These are phyloP conservation scores for Pseudomugil tenellus DNA, from an alignment of 2,797 vertebrate species.

Conservation along the genomic window DNA sequence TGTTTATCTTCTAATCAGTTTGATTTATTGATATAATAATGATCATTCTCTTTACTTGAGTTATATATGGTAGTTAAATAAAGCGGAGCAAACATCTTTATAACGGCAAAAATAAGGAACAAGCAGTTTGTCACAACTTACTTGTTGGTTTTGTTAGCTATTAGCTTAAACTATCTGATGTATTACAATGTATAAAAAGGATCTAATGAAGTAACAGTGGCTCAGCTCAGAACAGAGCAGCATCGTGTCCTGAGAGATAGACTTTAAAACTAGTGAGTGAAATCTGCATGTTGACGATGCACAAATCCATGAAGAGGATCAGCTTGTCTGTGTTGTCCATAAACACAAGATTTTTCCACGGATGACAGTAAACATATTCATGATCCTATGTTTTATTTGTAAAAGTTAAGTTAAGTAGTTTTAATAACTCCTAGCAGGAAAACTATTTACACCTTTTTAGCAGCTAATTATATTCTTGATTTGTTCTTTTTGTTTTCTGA, in stretches of 20 bases:
- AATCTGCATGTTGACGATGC: neutral
- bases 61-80: neutral
- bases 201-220: conserved; percentile 4
- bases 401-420: neutral
- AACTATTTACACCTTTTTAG: conserved; percentile 11
- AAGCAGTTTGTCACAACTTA: too few species aligned
- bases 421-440: conserved; percentile 20
- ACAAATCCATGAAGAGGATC: conserved; percentile 3
- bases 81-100: neutral
- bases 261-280: neutral
- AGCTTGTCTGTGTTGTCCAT: neutral
- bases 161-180: too few species aligned
- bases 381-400: neutral
- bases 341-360: conserved; percentile 11
- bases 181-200: too few species aligned
- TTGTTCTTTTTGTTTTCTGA: neutral
- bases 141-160: too few species aligned
- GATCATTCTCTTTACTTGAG: neutral
- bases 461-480: neutral
- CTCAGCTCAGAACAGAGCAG: neutral
- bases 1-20: neutral
- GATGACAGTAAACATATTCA: conserved; percentile 1
- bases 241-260: conserved; percentile 6
- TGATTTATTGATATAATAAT: neutral
- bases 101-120: too few species aligned